These are phyloP conservation scores for Virgularia gustaviana DNA, from an alignment of 92 coral and sea anemone species.

Conservation along the genomic window DNA sequence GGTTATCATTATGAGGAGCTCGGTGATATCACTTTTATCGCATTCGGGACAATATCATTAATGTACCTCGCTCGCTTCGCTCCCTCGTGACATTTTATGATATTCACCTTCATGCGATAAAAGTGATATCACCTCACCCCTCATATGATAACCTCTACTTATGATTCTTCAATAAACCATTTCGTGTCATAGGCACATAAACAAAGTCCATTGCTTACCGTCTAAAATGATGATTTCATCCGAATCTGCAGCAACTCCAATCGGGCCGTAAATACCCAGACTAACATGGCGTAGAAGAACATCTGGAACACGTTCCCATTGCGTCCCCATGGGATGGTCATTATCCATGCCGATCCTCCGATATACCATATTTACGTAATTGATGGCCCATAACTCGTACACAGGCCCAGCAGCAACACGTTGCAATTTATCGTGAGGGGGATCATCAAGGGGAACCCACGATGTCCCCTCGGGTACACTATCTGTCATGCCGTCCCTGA, in stretches of 20 bases:
- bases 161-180: too few relatives aligned
- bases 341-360: constrained; percentile 6
- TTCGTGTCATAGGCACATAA: neutral
- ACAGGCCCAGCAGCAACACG: constrained; percentile 2
- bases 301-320: constrained; percentile 11
- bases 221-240: neutral
- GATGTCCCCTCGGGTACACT: neutral
- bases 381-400: constrained; percentile 16
- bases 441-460: neutral
- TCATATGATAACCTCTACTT: too few relatives aligned
- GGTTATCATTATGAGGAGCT: too few relatives aligned
- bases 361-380: neutral
- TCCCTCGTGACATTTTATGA: too few relatives aligned
- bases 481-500: constrained; percentile 1
- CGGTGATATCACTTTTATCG: too few relatives aligned
- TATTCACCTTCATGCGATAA: too few relatives aligned
- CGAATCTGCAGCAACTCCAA: neutral
- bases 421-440: neutral
- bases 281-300: neutral
- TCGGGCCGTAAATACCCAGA: constrained; percentile 12
- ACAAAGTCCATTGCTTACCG: neutral
- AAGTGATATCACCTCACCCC: too few relatives aligned
- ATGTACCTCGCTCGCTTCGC: too few relatives aligned
- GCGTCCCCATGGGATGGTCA: neutral
- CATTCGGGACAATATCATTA: too few relatives aligned